Base-by-base conservation (phyloP, 2,113 vertebrate species). In the Silurus glanis region DNA sequence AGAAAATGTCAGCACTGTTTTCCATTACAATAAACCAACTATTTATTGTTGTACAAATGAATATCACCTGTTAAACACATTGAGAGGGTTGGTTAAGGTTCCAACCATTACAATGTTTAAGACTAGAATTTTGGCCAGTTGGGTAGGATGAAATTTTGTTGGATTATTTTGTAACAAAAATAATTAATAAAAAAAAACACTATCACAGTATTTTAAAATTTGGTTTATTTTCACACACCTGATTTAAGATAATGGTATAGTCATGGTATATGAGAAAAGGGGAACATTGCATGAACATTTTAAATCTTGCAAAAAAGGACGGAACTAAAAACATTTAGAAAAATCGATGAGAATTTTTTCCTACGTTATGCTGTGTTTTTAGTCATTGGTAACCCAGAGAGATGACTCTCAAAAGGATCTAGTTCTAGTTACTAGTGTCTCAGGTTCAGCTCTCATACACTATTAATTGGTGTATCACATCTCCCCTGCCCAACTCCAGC, bases 391-490 rank as follows among this genome's bases (percentile, higher is more conserved):
- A 86, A 89, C 85, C 71, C 87, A 89, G 83, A 58, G 90, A 91
- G 91, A 93, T 93, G 92, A 94, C 90, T 91, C 89, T 92, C 92
- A 92, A 87, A 91, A 85, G 90, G 75, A 89, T 87, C 92, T 91
- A 93, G 93, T 95, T 93, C 94, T 95, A 93, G 92, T 93, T 93
- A 92, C 92, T 17, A 82, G 89, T 47, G 84, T 95, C 94, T 97
- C 96, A 86, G 93, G 94, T 97, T 97, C 92, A 58, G 84, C 0
- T 82, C 90, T 96, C 94, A 97, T 97, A 90, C 89, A 96, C 93
- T 95, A 97, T 97, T 97, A 92, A 97, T 93, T 23, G 82, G 64
- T 74, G 92, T 96, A 95, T 97, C 96, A 91, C 93, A 92, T 97
- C 94, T 90, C 95, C 92, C 88, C 93, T 53, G 69, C 90, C 90